A percentile compares a stretch with the other conserved stretches of the same genome.
These are phyloP conservation scores for Muscina levida DNA, from an alignment of 2,888 invertebrate species.

Conservation along the genomic window DNA sequence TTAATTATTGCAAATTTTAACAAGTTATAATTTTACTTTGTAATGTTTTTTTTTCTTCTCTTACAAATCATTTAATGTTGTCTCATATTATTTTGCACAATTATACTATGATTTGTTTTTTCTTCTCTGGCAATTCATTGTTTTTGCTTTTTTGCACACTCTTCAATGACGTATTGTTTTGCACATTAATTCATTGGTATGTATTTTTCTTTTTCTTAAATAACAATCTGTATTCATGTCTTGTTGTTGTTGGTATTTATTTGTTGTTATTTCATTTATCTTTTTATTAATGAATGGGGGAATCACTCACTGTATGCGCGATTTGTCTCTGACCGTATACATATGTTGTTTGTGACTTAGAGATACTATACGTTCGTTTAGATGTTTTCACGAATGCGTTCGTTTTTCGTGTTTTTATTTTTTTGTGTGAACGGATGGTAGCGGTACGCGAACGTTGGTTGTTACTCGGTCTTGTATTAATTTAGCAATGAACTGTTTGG, in stretches of 20 bases:
- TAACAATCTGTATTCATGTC: neutral
- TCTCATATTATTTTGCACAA: too few relatives aligned
- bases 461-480: constrained; percentile 48
- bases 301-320: constrained; percentile 52
- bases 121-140: too few relatives aligned
- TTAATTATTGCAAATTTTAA: too few relatives aligned
- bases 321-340: constrained; percentile 24
- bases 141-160: neutral
- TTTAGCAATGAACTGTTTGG: constrained; percentile 63
- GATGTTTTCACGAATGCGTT: neutral
- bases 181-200: neutral
- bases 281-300: constrained; percentile 51
- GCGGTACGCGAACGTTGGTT: constrained; percentile 25
- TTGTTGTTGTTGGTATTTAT: constrained; percentile 21
- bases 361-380: constrained; percentile 18
- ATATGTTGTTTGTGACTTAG: constrained; percentile 29
- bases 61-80: neutral
- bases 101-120: neutral
- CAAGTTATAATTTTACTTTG: neutral
- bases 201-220: constrained; percentile 7
- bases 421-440: too few relatives aligned
- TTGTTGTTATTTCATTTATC: neutral
- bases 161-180: constrained; percentile 29
- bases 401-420: too few relatives aligned
- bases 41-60: constrained; percentile 27